phyloP scores from a whole-genome alignment of 2,888 invertebrate species.

The Nasonia oneida region DNA sequence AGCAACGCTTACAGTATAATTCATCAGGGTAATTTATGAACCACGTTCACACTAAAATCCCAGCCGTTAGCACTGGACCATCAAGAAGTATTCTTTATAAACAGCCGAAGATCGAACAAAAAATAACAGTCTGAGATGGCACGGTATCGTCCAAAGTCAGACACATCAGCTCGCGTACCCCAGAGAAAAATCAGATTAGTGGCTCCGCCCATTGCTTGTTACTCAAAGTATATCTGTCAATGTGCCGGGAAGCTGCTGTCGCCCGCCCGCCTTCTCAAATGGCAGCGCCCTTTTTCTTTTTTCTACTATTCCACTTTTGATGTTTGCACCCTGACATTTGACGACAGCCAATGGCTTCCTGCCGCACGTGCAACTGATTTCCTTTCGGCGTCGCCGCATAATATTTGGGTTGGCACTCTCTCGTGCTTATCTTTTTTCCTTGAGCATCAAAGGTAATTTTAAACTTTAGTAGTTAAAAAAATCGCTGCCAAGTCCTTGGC shows the following conservation, averaged over 20 bases:
- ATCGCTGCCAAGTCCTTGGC: background rate
- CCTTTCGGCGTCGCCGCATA: background rate
- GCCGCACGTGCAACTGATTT: constrained; percentile 47
- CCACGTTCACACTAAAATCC: background rate
- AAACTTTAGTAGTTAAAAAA: background rate
- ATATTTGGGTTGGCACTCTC: constrained; percentile 5
- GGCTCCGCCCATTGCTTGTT: constrained; percentile 55
- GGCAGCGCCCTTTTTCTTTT: constrained; percentile 3
- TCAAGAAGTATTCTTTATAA: background rate
- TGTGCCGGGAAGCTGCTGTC: constrained; percentile 7
- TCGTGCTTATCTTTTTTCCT: background rate
- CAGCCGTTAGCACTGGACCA: constrained; percentile 12
- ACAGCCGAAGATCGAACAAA: background rate
- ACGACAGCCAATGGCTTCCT: constrained; percentile 17
- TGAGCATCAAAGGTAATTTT: background rate
- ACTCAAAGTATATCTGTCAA: constrained; percentile 57
- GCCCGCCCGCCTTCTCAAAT: constrained; percentile 13
- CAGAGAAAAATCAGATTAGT: constrained; percentile 50
- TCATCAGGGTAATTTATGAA: background rate
- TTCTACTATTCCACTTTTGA: background rate
- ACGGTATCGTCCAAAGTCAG: constrained; percentile 17
- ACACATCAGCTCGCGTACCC: constrained; percentile 14
- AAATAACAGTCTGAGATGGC: background rate
- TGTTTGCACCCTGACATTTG: background rate
- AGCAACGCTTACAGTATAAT: background rate